Evolutionary conservation across 2,797 vertebrate species (phyloP).

Genomic region (Sebastes hubbsi): DNA sequence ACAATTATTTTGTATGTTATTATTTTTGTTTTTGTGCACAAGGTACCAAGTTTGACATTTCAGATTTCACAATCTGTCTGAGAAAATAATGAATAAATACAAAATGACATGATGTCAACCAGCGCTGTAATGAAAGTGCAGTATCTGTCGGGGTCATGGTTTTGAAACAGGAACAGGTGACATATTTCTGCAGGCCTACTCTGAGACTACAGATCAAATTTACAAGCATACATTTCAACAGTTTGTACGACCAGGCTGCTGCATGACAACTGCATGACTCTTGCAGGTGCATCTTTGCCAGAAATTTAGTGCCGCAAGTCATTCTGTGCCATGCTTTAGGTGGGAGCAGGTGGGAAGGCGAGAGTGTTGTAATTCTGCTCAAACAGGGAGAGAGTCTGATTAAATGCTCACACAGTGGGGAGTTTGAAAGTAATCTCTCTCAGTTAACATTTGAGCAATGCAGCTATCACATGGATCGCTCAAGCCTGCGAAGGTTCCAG

Average conservation of each 20-base stretch:
- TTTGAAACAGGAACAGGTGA: not conserved
- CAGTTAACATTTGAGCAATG: conserved; percentile 31
- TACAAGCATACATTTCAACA: not conserved
- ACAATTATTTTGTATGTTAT: not conserved
- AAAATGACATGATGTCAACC: not conserved
- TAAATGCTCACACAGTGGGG: conserved; percentile 34
- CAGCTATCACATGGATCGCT: conserved; percentile 3
- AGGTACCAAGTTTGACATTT: not conserved
- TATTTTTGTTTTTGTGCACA: not conserved
- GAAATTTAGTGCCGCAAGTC: not conserved
- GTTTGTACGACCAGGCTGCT: not conserved
- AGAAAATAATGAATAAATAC: not conserved
- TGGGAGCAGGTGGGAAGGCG: conserved; percentile 61
- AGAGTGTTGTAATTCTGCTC: conserved; percentile 36
- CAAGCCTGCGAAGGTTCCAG: conserved; percentile 3
- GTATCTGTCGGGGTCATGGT: not conserved
- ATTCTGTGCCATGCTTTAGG: conserved; percentile 11
- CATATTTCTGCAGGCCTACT: not conserved
- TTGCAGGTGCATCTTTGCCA: conserved; percentile 9
- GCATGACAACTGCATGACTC: conserved; percentile 15
- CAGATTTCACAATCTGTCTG: not conserved
- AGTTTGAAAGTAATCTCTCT: conserved; percentile 26
- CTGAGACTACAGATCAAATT: not conserved
- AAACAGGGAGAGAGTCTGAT: conserved; percentile 39
- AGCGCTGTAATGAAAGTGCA: not conserved